Evolutionary conservation across 2,113 vertebrate species (phyloP).

Genomic region (Athene cunicularia): DNA sequence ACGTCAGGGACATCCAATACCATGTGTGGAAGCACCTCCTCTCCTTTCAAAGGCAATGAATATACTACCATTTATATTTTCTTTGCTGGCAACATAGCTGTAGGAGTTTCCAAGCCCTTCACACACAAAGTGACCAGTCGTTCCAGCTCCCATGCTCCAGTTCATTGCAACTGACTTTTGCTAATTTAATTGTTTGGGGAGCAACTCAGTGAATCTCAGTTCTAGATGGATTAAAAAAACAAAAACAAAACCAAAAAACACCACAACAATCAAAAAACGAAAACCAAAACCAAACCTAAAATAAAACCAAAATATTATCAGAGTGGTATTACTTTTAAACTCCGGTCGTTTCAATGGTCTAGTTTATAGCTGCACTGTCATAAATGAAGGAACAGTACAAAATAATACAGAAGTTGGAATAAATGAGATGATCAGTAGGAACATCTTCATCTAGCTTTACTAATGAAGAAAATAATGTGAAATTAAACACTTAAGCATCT

Average conservation of each 20-base stretch:
- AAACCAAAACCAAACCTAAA: not conserved
- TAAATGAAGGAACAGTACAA: not conserved
- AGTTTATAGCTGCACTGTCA: not conserved
- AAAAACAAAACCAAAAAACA: too few relatives aligned
- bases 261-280: too few relatives aligned
- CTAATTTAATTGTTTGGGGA: not conserved
- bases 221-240: not conserved
- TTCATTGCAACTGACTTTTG: not conserved
- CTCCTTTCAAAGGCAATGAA: not conserved
- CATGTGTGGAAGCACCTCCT: not conserved
- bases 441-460: not conserved
- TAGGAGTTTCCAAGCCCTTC: not conserved
- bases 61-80: not conserved
- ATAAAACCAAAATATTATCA: not conserved
- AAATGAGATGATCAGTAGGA: not conserved
- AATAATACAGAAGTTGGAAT: not conserved
- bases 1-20: not conserved
- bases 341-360: not conserved
- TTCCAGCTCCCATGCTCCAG: not conserved
- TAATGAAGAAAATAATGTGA: not conserved
- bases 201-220: not conserved
- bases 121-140: not conserved
- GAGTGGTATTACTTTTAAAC: not conserved
- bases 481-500: not conserved
- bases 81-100: not conserved